Conservation (phyloP, 1,140 invertebrate genomes). For the Euura saliciscinereae region DNA sequence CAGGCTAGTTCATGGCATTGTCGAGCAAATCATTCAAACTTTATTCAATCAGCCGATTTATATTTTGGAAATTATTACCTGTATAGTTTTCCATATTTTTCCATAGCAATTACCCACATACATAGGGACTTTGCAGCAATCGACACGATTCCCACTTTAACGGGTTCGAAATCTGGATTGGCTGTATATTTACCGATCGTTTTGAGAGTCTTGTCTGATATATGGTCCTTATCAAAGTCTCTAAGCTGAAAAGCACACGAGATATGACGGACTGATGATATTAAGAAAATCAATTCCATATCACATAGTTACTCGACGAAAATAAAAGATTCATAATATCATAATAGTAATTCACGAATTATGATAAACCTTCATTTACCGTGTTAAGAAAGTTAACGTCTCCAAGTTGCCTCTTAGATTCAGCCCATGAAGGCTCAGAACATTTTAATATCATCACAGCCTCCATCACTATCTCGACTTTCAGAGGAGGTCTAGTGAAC, state of each 20-base stretch:
- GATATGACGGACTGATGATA: no score
- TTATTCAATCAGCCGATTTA: neutral
- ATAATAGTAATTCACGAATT: no score
- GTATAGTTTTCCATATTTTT: constrained; percentile 86
- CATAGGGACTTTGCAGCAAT: constrained; percentile 83
- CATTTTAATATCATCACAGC: constrained; percentile 80
- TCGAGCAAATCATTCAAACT: no score
- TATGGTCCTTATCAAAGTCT: constrained; percentile 78
- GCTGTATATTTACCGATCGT: constrained; percentile 79
- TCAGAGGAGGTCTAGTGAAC: constrained; percentile 79
- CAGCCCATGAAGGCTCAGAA: constrained; percentile 82
- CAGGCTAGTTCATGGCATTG: no score
- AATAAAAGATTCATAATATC: no score
- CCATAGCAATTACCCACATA: constrained; percentile 90
- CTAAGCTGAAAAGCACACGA: no score
- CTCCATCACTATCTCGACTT: constrained; percentile 89
- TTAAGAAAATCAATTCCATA: no score
- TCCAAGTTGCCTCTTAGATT: constrained; percentile 83
- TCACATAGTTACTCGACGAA: no score
- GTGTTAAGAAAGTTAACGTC: constrained; percentile 75
- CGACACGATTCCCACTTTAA: constrained; percentile 82
- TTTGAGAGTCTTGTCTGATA: constrained; percentile 78
- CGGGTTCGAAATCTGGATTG: constrained; percentile 84
- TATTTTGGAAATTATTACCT: constrained; percentile 59
- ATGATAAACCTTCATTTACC: constrained; percentile 28